phyloP scores from a whole-genome alignment of 2,113 vertebrate genomes.

The Lamprologus sp. region DNA sequence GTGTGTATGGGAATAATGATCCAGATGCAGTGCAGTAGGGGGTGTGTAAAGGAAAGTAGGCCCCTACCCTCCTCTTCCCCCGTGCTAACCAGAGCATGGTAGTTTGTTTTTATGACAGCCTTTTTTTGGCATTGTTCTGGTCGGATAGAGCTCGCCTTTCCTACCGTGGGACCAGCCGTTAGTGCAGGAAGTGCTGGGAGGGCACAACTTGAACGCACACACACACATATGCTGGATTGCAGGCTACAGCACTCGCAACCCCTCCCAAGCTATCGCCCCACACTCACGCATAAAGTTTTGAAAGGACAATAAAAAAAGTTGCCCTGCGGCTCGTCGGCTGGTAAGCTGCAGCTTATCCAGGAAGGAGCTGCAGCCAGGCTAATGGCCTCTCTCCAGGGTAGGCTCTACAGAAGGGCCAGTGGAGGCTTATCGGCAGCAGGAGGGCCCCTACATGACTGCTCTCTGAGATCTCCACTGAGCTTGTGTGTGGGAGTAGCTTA shows the following conservation, averaged over 20 bases:
- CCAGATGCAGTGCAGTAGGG: neutral
- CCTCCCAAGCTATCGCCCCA: constrained; percentile 18
- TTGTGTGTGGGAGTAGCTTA: constrained; percentile 34
- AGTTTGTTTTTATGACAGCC: constrained; percentile 66
- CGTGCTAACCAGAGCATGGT: constrained; percentile 49
- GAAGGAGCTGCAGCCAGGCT: constrained; percentile 49
- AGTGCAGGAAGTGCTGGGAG: constrained; percentile 63
- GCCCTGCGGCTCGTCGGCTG: constrained; percentile 38
- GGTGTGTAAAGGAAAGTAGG: neutral
- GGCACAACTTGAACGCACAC: constrained; percentile 20
- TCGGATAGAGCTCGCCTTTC: constrained; percentile 45
- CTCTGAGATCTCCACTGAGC: constrained; percentile 17
- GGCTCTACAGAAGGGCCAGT: constrained; percentile 20
- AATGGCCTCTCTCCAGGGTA: constrained; percentile 56
- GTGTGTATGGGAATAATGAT: neutral
- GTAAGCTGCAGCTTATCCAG: constrained; percentile 58
- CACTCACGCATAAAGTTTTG: constrained; percentile 54
- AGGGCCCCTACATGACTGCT: constrained; percentile 33
- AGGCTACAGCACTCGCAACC: neutral
- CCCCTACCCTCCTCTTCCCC: constrained; percentile 9
- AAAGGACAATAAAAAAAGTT: constrained; percentile 59
- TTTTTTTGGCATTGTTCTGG: constrained; percentile 67
- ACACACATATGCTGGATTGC: constrained; percentile 8
- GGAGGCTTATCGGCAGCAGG: constrained; percentile 51
- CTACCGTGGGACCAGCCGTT: constrained; percentile 62